Evolutionary conservation across 2,113 vertebrate species (phyloP).

Genomic region (Crotalus tigris): DNA sequence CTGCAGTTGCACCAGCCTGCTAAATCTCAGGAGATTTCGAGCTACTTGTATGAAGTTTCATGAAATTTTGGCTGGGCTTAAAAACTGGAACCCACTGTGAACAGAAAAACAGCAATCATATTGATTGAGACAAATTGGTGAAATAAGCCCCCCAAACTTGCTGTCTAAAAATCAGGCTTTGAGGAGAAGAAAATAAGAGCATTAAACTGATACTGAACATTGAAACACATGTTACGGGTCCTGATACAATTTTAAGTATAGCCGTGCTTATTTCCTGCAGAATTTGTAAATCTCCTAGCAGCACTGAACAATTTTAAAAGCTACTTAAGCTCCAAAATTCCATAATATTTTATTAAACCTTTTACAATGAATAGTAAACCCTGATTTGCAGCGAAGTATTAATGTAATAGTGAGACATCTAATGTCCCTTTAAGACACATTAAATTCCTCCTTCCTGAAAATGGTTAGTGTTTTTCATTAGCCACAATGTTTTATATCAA

Average conservation of each 20-base stretch:
- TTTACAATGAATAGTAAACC: constrained; percentile 18
- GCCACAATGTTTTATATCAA: background rate
- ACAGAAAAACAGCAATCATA: background rate
- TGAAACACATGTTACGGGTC: background rate
- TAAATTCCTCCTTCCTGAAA: background rate
- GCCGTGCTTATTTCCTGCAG: constrained; percentile 38
- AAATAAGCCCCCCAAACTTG: background rate
- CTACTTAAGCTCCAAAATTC: background rate
- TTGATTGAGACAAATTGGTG: background rate
- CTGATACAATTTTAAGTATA: background rate
- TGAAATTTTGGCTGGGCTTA: background rate
- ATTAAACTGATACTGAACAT: background rate
- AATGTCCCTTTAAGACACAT: background rate
- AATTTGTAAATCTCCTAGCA: constrained; percentile 29
- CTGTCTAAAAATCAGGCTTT: background rate
- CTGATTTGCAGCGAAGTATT: constrained; percentile 10
- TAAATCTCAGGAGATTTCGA: background rate
- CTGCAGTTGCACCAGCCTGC: background rate
- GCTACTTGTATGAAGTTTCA: background rate
- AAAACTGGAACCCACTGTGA: background rate
- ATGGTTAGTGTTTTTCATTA: background rate
- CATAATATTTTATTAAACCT: background rate
- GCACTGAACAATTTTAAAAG: background rate
- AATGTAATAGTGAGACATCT: background rate
- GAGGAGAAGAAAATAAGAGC: background rate